phyloP scores from a whole-genome alignment of 2,888 invertebrate genomes.

The Drosophila pseudotalamancana region DNA sequence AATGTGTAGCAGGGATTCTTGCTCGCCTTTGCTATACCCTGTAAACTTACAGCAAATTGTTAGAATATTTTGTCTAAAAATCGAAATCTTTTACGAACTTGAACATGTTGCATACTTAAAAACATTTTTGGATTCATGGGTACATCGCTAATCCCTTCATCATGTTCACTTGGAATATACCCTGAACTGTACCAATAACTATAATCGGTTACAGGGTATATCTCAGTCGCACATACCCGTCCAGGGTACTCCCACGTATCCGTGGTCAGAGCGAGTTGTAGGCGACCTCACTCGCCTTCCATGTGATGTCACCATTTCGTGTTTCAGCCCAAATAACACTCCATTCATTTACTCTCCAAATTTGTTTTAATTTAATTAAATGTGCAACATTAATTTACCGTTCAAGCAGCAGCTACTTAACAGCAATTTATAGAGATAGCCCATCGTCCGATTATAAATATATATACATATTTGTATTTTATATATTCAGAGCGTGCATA shows the following conservation, averaged over 20 bases:
- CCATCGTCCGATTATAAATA: neutral
- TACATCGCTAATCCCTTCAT: too few relatives aligned
- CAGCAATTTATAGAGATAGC: conserved; percentile 4
- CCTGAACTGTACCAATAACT: neutral
- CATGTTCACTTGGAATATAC: neutral
- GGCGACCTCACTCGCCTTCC: conserved; percentile 49
- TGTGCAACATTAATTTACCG: conserved; percentile 44
- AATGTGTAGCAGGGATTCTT: too few relatives aligned
- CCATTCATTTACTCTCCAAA: conserved; percentile 41
- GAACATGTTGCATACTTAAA: too few relatives aligned
- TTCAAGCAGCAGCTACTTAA: conserved; percentile 7
- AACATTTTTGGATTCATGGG: too few relatives aligned
- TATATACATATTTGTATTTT: conserved; percentile 16
- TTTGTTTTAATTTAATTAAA: conserved; percentile 63
- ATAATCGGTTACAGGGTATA: neutral
- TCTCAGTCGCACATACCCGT: neutral
- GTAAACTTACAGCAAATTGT: too few relatives aligned
- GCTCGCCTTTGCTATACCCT: too few relatives aligned
- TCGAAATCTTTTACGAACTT: too few relatives aligned
- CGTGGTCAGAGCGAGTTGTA: conserved; percentile 47
- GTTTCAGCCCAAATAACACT: conserved; percentile 53
- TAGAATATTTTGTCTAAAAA: too few relatives aligned
- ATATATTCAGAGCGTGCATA: conserved; percentile 5
- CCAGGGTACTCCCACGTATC: neutral
- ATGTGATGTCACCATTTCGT: conserved; percentile 72